Evolutionary conservation across 2,113 vertebrate genomes (phyloP).

Genomic region (Martes martes): DNA sequence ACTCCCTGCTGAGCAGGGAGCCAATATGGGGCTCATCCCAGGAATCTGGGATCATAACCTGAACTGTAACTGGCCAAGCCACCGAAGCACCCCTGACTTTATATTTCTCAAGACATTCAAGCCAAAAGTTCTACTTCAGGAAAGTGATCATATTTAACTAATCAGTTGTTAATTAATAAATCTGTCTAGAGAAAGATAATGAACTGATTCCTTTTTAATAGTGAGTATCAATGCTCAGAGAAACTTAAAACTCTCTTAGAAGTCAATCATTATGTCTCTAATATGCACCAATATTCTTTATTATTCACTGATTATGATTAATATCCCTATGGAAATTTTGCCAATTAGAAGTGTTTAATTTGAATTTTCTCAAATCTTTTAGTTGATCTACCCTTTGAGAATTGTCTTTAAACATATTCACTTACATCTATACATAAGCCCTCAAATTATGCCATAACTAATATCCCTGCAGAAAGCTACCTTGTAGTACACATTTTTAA

Average conservation of each 20-base stretch:
- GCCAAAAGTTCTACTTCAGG: neutral
- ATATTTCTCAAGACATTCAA: neutral
- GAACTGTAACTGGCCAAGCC: neutral
- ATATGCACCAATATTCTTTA: neutral
- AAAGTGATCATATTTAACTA: neutral
- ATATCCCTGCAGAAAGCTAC: neutral
- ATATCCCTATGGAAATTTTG: slow-evolving; percentile 27
- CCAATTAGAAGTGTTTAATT: slow-evolving; percentile 45
- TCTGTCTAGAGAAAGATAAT: neutral
- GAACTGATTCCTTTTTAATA: neutral
- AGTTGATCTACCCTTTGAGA: neutral
- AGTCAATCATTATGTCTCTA: neutral
- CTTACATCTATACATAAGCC: neutral
- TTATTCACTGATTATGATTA: slow-evolving; percentile 42
- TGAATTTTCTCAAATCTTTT: slow-evolving; percentile 47
- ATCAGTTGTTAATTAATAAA: neutral
- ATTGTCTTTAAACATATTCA: neutral
- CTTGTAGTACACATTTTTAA: neutral
- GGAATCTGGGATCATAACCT: neutral
- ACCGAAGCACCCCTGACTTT: neutral
- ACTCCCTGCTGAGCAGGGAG: neutral
- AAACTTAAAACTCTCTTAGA: slow-evolving; percentile 5
- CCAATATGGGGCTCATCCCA: neutral
- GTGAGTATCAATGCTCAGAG: neutral
- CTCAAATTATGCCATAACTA: neutral